Evolutionary conservation across 2,888 invertebrate genomes (phyloP), one percentile per base, ranked within the genome.

Genomic region (Sceliomorpha sp.): DNA sequence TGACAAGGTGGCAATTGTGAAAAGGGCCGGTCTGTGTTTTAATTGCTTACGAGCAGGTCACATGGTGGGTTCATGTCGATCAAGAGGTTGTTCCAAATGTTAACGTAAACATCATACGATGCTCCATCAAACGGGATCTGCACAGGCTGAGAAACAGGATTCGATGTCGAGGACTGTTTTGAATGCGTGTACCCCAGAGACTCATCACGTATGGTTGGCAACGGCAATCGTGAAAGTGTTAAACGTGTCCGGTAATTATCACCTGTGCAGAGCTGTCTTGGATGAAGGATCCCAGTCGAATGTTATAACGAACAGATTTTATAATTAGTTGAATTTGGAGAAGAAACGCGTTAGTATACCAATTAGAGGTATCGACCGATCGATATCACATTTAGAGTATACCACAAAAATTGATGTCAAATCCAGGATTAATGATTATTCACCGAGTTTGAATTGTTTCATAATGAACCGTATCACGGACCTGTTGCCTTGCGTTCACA

Each of bases 281-380:
- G 51, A 66, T 24, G 9, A 6, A 3, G 58, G 64, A 1, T 58
- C 56, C 0, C 56, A 58, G 7, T 51, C 58, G 0, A 58, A 66
- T 45, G 58, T 66, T 32, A 9, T 66, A 13, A 34, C 58, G 8
- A 40, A 58, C 3, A 7, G 15, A 1, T 39, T 66, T 24, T 20
- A 36, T 24, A 8, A 2, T 9, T 45, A 36, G n/a, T 37, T 66
- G 9, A 36, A 36, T 8, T 53, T 66, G 26, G 0, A 1, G 1
- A 39, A 2, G 10, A 0, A 8, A 8, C 13, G 1, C 1, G 14
- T 59, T 1, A 6, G 47, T 47, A 36, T 58, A 12, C 51, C 66
- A 1, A 26, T 66, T 2, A 8, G 20, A 4, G 51, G 58, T n/a
- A 20, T 36, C 27, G 8, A 27, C 42, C 36, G 14, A 17, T 64